These are phyloP conservation scores for Cliona cf. orientalis DNA, from an alignment of 37 sponge, comb jelly and placozoan genomes.

Conservation along the genomic window DNA sequence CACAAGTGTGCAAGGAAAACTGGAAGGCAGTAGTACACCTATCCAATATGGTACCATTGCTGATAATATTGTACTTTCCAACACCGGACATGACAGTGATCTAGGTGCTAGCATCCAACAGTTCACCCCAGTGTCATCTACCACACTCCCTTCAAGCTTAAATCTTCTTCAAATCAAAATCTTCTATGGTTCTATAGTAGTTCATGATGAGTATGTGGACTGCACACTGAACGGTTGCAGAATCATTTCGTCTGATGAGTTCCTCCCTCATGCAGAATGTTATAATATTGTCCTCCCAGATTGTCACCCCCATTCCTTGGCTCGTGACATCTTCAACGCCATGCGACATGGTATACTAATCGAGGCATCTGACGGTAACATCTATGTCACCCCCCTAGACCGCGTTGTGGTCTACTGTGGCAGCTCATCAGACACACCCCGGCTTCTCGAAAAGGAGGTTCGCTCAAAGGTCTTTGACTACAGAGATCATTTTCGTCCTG, in stretches of 20 bases:
- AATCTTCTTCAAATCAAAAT: constrained; percentile 40
- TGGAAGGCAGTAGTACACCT: too few species aligned
- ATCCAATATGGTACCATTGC: too few species aligned
- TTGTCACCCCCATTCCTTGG: constrained; percentile 43
- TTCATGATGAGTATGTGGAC: constrained; percentile 25
- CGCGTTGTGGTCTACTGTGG: constrained; percentile 37
- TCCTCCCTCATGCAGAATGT: too few species aligned
- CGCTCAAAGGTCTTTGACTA: constrained; percentile 76
- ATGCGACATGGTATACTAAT: constrained; percentile 60
- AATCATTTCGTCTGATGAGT: constrained; percentile 25
- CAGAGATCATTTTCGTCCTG: constrained; percentile 38
- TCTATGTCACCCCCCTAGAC: constrained; percentile 67
- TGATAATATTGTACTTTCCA: too few species aligned
- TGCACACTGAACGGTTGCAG: constrained; percentile 45
- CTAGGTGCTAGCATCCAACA: too few species aligned
- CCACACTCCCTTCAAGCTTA: constrained; percentile 33
- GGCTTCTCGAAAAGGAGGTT: constrained; percentile 31
- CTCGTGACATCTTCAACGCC: constrained; percentile 41
- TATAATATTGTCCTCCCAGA: too few species aligned
- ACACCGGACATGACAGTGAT: too few species aligned
- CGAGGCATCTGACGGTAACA: constrained; percentile 32
- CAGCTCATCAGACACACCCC: constrained; percentile 15
- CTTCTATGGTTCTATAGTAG: constrained; percentile 35
- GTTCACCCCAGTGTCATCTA: constrained; percentile 47
- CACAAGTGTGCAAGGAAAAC: too few species aligned